These are phyloP conservation scores for Danio choprae DNA, from an alignment of 2,797 vertebrate species.

Conservation along the genomic window DNA sequence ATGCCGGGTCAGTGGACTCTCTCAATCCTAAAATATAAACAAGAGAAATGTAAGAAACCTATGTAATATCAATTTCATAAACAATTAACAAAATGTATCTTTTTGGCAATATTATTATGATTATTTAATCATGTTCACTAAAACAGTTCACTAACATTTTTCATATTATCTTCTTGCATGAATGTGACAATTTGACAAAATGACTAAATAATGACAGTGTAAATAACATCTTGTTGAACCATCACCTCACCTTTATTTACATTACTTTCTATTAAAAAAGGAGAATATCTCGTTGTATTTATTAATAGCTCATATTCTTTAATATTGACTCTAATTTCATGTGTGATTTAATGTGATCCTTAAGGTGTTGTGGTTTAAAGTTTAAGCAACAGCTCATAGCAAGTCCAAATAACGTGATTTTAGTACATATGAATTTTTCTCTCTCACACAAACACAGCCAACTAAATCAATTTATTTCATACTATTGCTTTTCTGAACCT, in stretches of 20 bases:
- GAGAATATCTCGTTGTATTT: neutral
- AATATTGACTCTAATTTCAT: neutral
- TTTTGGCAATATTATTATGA: neutral
- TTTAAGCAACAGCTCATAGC: neutral
- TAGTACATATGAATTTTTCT: neutral
- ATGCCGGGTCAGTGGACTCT: conserved; percentile 80
- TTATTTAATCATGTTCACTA: conserved; percentile 1
- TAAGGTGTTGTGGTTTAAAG: neutral
- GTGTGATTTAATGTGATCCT: neutral
- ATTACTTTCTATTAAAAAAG: neutral
- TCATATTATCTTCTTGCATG: neutral
- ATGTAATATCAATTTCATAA: neutral
- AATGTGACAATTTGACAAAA: neutral
- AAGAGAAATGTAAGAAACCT: neutral
- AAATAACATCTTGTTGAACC: neutral
- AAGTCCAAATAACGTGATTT: neutral
- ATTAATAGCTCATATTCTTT: neutral
- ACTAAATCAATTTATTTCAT: neutral
- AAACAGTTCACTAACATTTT: neutral
- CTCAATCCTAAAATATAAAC: conserved; percentile 73
- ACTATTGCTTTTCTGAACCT: neutral
- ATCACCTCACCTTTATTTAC: neutral
- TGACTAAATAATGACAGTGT: neutral
- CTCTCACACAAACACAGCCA: neutral
- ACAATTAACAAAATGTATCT: neutral